A percentile compares a stretch with the other conserved stretches of the same genome.
Evolutionary conservation across 2,113 vertebrate genomes (phyloP).

Genomic region (Opisthocomus hoazin): DNA sequence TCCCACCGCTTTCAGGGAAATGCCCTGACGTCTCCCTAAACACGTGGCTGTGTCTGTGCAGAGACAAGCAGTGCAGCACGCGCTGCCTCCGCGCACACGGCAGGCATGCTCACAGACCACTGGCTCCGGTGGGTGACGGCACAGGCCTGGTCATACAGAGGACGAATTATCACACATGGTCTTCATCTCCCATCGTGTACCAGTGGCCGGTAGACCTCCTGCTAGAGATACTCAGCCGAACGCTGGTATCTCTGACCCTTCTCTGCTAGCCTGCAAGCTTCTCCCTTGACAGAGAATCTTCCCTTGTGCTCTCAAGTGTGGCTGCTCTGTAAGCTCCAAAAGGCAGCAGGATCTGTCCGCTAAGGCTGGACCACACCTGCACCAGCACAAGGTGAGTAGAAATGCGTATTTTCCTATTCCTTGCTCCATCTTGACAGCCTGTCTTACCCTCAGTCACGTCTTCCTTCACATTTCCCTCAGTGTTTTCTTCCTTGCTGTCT

Average conservation of each 20-base stretch:
- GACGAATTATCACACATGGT: neutral
- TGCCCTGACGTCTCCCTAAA: neutral
- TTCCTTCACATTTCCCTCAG: neutral
- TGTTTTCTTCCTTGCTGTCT: neutral
- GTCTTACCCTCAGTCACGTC: slow-evolving; percentile 67
- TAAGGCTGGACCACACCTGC: neutral
- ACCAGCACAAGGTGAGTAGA: neutral
- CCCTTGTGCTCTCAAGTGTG: neutral
- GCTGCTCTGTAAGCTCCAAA: neutral
- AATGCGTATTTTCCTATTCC: neutral
- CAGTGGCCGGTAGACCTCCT: neutral
- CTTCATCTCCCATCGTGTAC: too few species aligned
- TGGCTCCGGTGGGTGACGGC: neutral
- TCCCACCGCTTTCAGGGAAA: neutral
- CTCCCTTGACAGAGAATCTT: neutral
- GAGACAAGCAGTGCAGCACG: neutral
- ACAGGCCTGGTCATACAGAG: neutral
- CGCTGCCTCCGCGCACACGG: neutral
- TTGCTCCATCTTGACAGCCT: neutral
- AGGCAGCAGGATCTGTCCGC: neutral
- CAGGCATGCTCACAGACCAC: neutral
- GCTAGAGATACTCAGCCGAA: neutral
- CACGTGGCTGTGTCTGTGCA: neutral
- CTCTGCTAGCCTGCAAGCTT: neutral
- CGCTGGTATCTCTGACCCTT: neutral